Conservation (phyloP, 2,888 invertebrate genomes). For the Eristalinus sepulchralis region DNA sequence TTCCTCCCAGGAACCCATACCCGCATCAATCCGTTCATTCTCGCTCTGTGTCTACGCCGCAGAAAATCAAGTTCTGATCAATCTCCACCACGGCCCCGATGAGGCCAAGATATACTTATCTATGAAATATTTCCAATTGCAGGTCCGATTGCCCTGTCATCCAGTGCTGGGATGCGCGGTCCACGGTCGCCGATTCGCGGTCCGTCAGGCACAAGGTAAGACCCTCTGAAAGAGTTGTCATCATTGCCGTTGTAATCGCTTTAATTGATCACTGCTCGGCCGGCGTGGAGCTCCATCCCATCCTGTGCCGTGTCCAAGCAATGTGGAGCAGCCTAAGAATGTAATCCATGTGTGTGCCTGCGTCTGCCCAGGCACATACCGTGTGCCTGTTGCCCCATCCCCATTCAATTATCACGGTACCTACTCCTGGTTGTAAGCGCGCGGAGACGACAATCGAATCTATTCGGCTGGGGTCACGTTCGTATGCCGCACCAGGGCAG, state of each 20-base stretch:
- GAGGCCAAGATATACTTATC: slow-evolving; percentile 60
- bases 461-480: slow-evolving; percentile 65
- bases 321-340: slow-evolving; percentile 65
- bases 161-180: slow-evolving; percentile 19
- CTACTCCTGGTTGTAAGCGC: slow-evolving; percentile 42
- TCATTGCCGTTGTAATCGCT: slow-evolving; percentile 64
- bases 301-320: slow-evolving; percentile 22
- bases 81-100: slow-evolving; percentile 29
- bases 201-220: background rate
- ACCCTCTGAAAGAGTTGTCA: slow-evolving; percentile 69
- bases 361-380: background rate
- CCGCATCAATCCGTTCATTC: slow-evolving; percentile 28
- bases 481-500: slow-evolving; percentile 10
- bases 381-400: background rate
- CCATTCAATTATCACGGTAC: slow-evolving; percentile 65
- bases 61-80: slow-evolving; percentile 64
- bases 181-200: background rate
- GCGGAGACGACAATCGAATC: slow-evolving; percentile 63
- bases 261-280: slow-evolving; percentile 66
- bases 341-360: background rate
- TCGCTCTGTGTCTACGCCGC: background rate
- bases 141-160: slow-evolving; percentile 33
- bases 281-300: slow-evolving; percentile 34
- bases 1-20: slow-evolving; percentile 49
- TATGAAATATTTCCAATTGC: slow-evolving; percentile 53